Evolutionary conservation across 2,797 vertebrate species (phyloP), one percentile per base, ranked within the genome.

Genomic region (Halcyon leucocephala): DNA sequence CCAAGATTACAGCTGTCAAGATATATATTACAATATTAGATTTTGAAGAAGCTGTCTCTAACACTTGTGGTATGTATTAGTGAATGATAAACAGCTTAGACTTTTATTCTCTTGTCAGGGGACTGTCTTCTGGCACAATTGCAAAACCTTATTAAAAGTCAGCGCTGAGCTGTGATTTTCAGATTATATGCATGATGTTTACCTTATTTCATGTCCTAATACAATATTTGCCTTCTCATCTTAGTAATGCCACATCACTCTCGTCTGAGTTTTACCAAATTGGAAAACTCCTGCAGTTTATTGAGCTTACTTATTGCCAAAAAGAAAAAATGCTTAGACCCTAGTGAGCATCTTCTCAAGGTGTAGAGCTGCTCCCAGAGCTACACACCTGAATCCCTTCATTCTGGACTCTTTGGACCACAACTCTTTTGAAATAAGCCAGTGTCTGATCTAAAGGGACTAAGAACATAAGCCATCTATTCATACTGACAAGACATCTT

Each of bases 141-240:
- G 77, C 62, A 92, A 95, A 96, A 91, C 52, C 78, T 91, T 70
- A 64, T 93, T 87, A 93, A 67, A 66, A 97, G 84, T 82, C 81
- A 82, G 44, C 58, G 66, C 25, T 20, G n/a, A 76, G 48, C 79
- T 90, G 31, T 74, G 48, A 88, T 83, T 95, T 95, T 78, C 46
- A 89, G 28, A 65, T 83, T 83, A 49, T 41, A 46, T 79, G 49
- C 52, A 14, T 25, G 42, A 22, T 61, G n/a, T 70, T 84, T 51
- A 39, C 21, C 9, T 2, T n/a, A 35, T 72, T 88, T 91, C 61
- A 42, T 46, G 67, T 37, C 31, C 52, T 90, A 81, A 83, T 67
- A 65, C 12, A 81, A 12, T 81, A 82, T 72, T 90, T 79, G 26
- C 51, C 35, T 86, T 86, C 26, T 21, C 8, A 0, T 76, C 20